A percentile compares a stretch with the other conserved stretches of the same genome.
Conservation (phyloP, 2,113 vertebrate genomes). For the Steatornis caripensis region DNA sequence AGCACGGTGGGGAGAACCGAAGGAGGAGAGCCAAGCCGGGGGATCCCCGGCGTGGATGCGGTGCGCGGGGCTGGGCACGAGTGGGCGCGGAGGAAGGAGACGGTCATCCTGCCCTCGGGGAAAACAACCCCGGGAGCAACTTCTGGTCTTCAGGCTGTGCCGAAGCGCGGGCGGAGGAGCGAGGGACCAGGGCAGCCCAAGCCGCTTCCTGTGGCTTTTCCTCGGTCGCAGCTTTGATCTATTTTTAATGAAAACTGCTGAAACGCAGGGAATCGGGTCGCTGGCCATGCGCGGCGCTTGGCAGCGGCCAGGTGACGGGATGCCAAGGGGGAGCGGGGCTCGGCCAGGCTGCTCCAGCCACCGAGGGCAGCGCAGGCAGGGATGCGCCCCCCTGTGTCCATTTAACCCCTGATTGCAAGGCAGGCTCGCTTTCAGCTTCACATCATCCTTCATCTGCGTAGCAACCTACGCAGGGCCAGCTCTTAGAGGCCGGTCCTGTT, state of each 20-base stretch:
- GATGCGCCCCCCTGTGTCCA: background rate
- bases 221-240: background rate
- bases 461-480: fast-evolving
- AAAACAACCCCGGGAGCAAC: background rate
- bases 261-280: background rate
- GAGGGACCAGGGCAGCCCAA: background rate
- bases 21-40: background rate
- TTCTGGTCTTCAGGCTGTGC: background rate
- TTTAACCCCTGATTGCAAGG: background rate
- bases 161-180: background rate
- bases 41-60: fast-evolving
- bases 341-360: background rate
- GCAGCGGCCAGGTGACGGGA: fast-evolving
- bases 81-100: background rate
- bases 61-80: fast-evolving
- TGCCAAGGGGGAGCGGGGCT: background rate
- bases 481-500: background rate
- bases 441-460: fast-evolving
- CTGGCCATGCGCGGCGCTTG: fast-evolving
- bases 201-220: constrained; percentile 10
- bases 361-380: background rate
- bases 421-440: background rate
- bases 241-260: background rate
- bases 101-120: background rate
- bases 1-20: background rate